These are phyloP conservation scores for Junonia oenone DNA, from an alignment of 2,888 invertebrate genomes.

Conservation along the genomic window DNA sequence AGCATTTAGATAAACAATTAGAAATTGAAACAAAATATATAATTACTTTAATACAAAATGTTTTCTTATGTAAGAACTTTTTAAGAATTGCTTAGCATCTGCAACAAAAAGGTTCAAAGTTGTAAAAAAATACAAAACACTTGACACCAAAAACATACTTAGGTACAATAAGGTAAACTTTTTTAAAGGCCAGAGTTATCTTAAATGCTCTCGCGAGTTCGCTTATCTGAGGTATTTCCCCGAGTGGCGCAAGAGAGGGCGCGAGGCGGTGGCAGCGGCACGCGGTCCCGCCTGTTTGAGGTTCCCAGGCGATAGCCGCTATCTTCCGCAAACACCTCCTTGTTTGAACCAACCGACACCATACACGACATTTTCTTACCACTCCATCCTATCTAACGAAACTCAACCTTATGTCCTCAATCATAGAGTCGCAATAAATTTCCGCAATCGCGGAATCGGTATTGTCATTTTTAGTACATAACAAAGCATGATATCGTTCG, in stretches of 20 bases:
- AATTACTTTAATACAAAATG: too few relatives aligned
- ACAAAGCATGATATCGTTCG: constrained; percentile 34
- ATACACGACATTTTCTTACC: constrained; percentile 32
- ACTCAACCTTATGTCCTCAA: constrained; percentile 14
- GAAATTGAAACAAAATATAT: too few relatives aligned
- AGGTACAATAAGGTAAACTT: too few relatives aligned
- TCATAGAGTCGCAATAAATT: constrained; percentile 6
- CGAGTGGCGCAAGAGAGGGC: constrained; percentile 52
- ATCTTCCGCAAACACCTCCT: constrained; percentile 75
- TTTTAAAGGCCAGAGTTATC: background rate
- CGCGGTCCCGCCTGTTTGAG: constrained; percentile 70
- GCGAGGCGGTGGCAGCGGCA: constrained; percentile 59
- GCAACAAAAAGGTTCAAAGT: too few relatives aligned
- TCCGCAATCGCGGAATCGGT: constrained; percentile 13
- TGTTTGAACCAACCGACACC: constrained; percentile 70
- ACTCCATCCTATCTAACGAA: constrained; percentile 15
- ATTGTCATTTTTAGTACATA: constrained; percentile 30
- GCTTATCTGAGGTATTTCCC: constrained; percentile 39
- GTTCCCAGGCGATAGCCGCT: constrained; percentile 76
- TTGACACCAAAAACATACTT: too few relatives aligned
- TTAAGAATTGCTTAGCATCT: too few relatives aligned
- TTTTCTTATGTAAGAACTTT: too few relatives aligned
- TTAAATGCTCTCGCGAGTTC: background rate
- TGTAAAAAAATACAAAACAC: too few relatives aligned
- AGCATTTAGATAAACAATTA: too few relatives aligned